Evolutionary conservation across 2,113 vertebrate genomes (phyloP).

Genomic region (Lepus europaeus): DNA sequence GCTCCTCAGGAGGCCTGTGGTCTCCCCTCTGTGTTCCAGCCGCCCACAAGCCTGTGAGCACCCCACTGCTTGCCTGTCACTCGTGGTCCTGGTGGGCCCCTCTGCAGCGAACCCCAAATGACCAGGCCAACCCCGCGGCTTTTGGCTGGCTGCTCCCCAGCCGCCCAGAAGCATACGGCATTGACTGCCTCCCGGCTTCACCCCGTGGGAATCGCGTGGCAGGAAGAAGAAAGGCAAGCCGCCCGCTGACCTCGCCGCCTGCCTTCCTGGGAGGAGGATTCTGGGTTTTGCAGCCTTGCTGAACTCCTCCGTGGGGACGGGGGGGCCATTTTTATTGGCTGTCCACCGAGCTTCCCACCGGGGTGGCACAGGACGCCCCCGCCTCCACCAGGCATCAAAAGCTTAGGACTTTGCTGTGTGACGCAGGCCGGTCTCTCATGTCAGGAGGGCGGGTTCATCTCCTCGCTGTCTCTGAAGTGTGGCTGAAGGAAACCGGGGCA

Average conservation of each 20-base stretch:
- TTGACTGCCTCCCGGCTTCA: conserved; percentile 3
- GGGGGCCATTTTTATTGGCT: not conserved
- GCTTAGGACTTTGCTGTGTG: not conserved
- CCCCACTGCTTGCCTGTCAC: not conserved
- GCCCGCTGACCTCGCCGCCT: conserved; percentile 9
- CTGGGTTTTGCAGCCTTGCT: not conserved
- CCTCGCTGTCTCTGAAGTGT: not conserved
- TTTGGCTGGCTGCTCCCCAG: no score
- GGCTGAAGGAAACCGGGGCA: not conserved
- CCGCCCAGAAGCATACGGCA: not conserved
- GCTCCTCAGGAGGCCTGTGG: not conserved
- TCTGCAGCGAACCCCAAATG: no score
- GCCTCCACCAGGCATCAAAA: not conserved
- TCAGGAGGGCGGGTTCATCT: not conserved
- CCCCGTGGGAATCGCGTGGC: conserved; percentile 56
- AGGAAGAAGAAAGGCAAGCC: conserved; percentile 54
- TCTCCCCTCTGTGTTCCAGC: not conserved
- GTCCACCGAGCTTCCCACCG: not conserved
- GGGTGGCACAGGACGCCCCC: not conserved
- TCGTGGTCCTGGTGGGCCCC: no score
- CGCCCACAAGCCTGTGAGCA: no score
- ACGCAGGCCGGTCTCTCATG: not conserved
- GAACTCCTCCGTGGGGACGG: not conserved
- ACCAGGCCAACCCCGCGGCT: no score
- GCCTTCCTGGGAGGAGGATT: not conserved